These are phyloP conservation scores for Fragum sueziense DNA, from an alignment of 2,888 invertebrate genomes.

Conservation along the genomic window DNA sequence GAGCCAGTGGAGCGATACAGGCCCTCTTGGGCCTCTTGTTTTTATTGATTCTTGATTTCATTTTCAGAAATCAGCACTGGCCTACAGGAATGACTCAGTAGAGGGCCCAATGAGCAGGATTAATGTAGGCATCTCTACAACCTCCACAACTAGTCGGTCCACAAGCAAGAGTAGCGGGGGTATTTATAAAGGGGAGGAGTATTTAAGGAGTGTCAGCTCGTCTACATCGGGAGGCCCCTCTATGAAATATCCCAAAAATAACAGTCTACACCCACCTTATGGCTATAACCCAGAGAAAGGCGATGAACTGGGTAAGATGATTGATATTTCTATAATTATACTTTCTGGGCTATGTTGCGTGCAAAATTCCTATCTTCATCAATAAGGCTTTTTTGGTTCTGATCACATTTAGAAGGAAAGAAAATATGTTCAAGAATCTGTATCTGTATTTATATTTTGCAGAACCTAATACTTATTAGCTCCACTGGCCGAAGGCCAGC, in stretches of 20 bases:
- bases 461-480: no score
- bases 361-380: no score
- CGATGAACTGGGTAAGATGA: slow-evolving; percentile 45
- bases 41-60: no score
- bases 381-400: no score
- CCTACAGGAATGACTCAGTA: slow-evolving; percentile 87
- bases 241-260: slow-evolving; percentile 63
- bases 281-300: slow-evolving; percentile 70
- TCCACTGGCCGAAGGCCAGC: no score
- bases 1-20: no score
- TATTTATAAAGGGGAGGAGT: slow-evolving; percentile 87
- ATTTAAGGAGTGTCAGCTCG: slow-evolving; percentile 78
- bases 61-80: slow-evolving; percentile 88
- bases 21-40: no score
- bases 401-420: no score
- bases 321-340: no score
- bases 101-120: slow-evolving; percentile 78
- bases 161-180: slow-evolving; percentile 94
- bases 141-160: slow-evolving; percentile 96
- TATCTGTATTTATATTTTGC: no score
- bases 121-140: slow-evolving; percentile 94
- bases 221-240: slow-evolving; percentile 78
- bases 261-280: slow-evolving; percentile 70
- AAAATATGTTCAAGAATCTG: no score
- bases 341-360: no score